These are phyloP conservation scores for Stigmatopora nigra DNA, from an alignment of 2,113 vertebrate species.

Conservation along the genomic window DNA sequence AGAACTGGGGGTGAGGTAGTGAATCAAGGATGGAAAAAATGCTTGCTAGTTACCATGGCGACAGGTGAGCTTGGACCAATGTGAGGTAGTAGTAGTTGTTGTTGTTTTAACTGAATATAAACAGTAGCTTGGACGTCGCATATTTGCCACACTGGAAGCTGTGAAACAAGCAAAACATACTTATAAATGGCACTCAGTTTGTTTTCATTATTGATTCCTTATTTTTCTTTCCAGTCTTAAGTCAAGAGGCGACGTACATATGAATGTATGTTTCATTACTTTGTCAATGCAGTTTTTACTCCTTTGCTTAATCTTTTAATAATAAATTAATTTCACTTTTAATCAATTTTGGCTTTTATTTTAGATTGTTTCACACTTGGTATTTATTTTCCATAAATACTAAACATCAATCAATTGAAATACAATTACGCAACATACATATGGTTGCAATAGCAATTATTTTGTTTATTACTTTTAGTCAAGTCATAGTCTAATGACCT, in stretches of 20 bases:
- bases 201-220: background rate
- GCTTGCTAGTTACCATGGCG: constrained; percentile 55
- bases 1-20: constrained; percentile 37
- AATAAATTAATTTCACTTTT: background rate
- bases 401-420: background rate
- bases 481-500: too few relatives aligned
- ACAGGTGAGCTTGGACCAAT: constrained; percentile 41
- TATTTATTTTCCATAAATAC: background rate
- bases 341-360: background rate
- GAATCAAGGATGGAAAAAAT: constrained; percentile 42
- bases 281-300: constrained; percentile 10
- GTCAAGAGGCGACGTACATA: constrained; percentile 17
- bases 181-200: background rate
- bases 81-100: constrained; percentile 39
- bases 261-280: constrained; percentile 22
- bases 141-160: constrained; percentile 10
- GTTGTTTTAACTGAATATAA: constrained; percentile 39
- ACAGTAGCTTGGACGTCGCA: constrained; percentile 21
- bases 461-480: too few relatives aligned
- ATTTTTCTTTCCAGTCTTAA: constrained; percentile 7
- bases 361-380: background rate
- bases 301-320: background rate
- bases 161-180: constrained; percentile 7
- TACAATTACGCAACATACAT: too few relatives aligned
- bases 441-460: too few relatives aligned